Percentiles rank a stretch among this genome's conserved stretches.
Conservation (phyloP, 2,113 vertebrate species). For the Scomber colias region DNA sequence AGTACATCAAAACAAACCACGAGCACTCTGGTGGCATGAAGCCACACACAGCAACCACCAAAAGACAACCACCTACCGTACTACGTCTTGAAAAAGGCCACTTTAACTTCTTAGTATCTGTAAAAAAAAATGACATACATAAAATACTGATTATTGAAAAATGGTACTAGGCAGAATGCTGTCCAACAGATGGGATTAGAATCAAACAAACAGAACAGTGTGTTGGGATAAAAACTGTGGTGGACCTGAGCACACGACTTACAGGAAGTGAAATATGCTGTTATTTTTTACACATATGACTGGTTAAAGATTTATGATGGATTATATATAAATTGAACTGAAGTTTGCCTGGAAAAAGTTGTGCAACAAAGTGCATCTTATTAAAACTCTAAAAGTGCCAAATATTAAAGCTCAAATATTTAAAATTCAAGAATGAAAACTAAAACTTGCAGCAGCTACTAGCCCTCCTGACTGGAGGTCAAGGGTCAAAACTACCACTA, state of each 20-base stretch:
- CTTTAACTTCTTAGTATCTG: slow-evolving; percentile 92
- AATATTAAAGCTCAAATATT: too few relatives aligned
- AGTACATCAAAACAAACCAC: slow-evolving; percentile 49
- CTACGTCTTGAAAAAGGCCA: slow-evolving; percentile 91
- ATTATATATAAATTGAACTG: neutral
- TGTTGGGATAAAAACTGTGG: neutral
- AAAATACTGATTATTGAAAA: slow-evolving; percentile 22
- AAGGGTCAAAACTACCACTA: neutral
- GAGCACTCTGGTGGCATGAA: neutral
- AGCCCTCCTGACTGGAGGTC: too few relatives aligned
- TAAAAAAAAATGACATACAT: slow-evolving; percentile 41
- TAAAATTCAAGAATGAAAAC: too few relatives aligned
- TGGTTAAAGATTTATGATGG: too few relatives aligned
- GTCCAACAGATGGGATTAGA: slow-evolving; percentile 15
- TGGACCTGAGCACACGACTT: neutral
- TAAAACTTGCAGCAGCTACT: too few relatives aligned
- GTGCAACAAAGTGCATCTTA: too few relatives aligned
- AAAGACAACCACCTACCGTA: slow-evolving; percentile 80
- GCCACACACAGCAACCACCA: slow-evolving; percentile 2
- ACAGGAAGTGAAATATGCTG: neutral
- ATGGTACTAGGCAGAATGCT: neutral
- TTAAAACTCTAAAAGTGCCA: too few relatives aligned
- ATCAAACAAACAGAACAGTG: slow-evolving; percentile 26
- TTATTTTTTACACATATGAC: neutral
- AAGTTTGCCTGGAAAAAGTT: neutral